Conservation (phyloP, 2,113 vertebrate genomes). For the Ciconia stormi region DNA sequence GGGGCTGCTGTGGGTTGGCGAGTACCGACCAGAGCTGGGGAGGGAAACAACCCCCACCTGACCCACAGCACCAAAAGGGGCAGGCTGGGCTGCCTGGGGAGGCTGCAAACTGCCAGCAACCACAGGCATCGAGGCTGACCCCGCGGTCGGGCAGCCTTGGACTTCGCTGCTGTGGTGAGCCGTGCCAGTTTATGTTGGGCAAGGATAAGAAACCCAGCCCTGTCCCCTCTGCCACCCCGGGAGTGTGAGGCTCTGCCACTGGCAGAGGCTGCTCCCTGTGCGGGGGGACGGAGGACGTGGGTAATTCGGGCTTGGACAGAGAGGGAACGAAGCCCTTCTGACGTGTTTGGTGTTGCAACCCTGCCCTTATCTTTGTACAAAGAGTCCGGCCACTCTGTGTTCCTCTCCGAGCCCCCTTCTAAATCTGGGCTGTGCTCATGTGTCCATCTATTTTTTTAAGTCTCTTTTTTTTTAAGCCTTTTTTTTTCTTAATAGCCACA, state of each 20-base stretch:
- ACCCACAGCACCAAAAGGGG: fast-evolving
- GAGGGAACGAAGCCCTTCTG: not conserved
- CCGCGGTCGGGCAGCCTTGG: not conserved
- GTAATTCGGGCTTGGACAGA: not conserved
- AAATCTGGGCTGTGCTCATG: not conserved
- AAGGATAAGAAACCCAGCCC: not conserved
- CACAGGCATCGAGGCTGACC: not conserved
- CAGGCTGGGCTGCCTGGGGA: not conserved
- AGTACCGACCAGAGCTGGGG: fast-evolving
- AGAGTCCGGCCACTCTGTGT: not conserved
- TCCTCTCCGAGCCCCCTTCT: not conserved
- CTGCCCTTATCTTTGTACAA: slow-evolving; percentile 6
- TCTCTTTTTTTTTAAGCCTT: not conserved
- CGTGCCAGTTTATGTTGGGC: not conserved
- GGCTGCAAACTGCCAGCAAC: not conserved
- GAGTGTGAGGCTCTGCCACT: not conserved
- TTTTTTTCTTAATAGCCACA: not conserved
- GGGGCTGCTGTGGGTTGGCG: not conserved
- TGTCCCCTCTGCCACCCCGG: not conserved
- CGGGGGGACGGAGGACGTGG: fast-evolving
- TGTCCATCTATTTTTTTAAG: not conserved
- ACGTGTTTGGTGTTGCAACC: slow-evolving; percentile 2
- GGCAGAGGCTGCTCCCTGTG: not conserved
- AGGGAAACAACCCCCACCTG: not conserved
- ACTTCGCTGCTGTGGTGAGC: not conserved